Conservation (phyloP, 2,113 vertebrate genomes). For the Oceanites oceanicus region DNA sequence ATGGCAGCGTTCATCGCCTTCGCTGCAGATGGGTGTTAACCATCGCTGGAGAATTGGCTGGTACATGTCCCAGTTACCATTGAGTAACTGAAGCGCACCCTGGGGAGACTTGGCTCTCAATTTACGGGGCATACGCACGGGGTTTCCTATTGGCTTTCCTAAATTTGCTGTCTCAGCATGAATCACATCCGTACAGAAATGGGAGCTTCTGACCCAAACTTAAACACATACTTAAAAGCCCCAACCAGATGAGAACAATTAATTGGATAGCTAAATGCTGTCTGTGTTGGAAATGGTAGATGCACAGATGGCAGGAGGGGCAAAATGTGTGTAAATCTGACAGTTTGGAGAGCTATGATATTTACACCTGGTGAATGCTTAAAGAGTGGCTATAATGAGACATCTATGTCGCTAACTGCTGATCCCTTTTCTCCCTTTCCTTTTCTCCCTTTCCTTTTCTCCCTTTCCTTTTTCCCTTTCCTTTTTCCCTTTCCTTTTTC, state of each 20-base stretch:
- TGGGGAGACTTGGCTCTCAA: no score
- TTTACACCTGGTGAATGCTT: neutral
- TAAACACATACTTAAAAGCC: neutral
- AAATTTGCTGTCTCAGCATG: neutral
- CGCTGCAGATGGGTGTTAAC: neutral
- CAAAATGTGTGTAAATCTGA: neutral
- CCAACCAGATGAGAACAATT: neutral
- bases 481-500: no score
- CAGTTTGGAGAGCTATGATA: neutral
- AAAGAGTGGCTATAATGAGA: neutral
- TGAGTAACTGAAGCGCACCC: neutral
- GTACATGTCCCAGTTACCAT: rapidly evolving
- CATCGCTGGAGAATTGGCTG: neutral
- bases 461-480: no score
- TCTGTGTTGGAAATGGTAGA: neutral
- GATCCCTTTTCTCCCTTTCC: no score
- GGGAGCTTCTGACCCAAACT: neutral
- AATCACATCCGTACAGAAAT: neutral
- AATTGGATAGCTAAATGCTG: neutral
- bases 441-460: no score
- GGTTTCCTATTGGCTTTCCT: neutral
- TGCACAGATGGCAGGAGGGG: neutral
- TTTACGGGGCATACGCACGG: neutral
- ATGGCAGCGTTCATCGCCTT: neutral
- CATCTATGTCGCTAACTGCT: neutral